Evolutionary conservation across 2,888 invertebrate species (phyloP), one percentile per base, ranked within the genome.

Genomic region (Trachelus troglodyta): DNA sequence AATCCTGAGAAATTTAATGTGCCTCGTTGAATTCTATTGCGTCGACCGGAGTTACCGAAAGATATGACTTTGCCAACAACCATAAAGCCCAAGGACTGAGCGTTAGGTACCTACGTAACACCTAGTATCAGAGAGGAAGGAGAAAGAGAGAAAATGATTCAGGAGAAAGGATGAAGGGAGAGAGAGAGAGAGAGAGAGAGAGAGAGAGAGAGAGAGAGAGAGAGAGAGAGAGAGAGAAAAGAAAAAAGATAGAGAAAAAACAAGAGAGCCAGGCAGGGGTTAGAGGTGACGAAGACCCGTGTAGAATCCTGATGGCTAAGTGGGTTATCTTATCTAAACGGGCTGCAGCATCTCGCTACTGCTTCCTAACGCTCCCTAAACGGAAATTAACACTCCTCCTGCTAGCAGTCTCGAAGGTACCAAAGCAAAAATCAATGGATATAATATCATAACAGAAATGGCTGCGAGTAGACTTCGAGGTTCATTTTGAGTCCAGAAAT

Each of bases 251-350:
- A 34, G 56, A 40, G n/a, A 69, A 71, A 33, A 31, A 12, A 30
- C 30, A 71, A 34, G 75, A 33, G 68, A 12, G 37, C 33, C 15
- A 35, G n/a, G 40, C 68, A 56, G 69, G 31, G 68, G 77, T 76
- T 34, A 69, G 77, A 79, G 77, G 69, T 75, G 80, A 81, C 79
- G 77, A 80, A 79, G 79, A 79, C 76, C 78, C 74, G 79, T 80
- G 86, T 81, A 85, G 87, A 86, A 87, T 88, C 85, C 87, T 86
- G 86, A 89, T 89, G 88, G 88, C 86, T 88, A 89, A 87, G 87
- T 86, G 87, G 87, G 88, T 87, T 89, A 88, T 90, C 90, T 90
- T 90, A 90, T 90, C 90, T 89, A 87, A 89, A 90, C 89, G 86
- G 86, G 84, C 76, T 78, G 84, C 86, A 85, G 85, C 87, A 85